These are phyloP conservation scores for Phalacrocorax carbo DNA, from an alignment of 2,113 vertebrate genomes.

Conservation along the genomic window DNA sequence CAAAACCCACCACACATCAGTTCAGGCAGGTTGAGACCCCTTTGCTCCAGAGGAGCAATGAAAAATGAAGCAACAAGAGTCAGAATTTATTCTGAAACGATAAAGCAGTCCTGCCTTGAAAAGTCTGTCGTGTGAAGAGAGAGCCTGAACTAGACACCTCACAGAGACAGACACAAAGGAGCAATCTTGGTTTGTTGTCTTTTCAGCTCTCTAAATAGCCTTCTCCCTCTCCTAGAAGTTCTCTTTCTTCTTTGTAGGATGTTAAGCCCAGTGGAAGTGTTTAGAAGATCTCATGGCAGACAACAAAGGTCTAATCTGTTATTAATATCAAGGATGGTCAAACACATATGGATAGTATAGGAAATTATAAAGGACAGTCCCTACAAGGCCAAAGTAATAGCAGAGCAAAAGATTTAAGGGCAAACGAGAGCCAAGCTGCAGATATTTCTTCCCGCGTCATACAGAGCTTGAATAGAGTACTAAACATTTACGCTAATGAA, in stretches of 20 bases:
- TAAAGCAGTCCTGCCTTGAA: not conserved
- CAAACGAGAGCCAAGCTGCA: not conserved
- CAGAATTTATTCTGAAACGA: not conserved
- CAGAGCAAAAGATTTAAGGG: not conserved
- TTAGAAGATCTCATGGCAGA: not conserved
- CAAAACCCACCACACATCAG: not conserved
- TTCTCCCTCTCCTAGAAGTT: not conserved
- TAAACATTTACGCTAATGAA: conserved; percentile 6
- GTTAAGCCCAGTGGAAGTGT: not conserved
- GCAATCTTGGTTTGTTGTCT: not conserved
- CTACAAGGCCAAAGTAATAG: not conserved
- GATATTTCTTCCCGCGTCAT: not conserved
- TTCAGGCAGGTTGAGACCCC: not conserved
- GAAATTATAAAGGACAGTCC: not conserved
- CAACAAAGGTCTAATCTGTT: not conserved
- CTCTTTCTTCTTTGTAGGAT: not conserved
- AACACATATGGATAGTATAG: not conserved
- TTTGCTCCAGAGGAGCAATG: not conserved
- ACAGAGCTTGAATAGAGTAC: not conserved
- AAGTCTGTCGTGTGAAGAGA: not conserved
- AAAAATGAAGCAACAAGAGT: not conserved
- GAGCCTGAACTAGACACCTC: not conserved
- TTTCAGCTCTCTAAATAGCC: not conserved
- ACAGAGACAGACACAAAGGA: not conserved
- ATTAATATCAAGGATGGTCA: not conserved